These are phyloP conservation scores for Poecilia gillii DNA, from an alignment of 2,797 vertebrate species.

Conservation along the genomic window DNA sequence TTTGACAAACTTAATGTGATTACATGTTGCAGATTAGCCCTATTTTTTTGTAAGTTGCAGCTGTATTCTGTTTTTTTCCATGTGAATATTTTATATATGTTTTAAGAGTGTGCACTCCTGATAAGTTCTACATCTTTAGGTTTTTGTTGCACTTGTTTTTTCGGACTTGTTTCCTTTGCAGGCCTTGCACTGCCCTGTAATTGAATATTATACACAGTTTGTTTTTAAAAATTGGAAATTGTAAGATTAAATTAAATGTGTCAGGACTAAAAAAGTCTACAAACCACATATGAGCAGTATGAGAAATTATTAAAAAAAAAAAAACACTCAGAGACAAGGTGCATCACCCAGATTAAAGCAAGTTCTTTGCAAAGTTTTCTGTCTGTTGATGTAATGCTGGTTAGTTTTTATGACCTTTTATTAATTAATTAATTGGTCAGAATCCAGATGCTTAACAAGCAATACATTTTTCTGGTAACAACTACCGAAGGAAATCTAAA, in stretches of 20 bases:
- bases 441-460: not conserved
- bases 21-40: no score
- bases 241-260: not conserved
- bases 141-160: not conserved
- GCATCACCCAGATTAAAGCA: not conserved
- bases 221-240: not conserved
- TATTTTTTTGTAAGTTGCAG: no score
- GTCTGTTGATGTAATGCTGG: not conserved
- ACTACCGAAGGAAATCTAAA: not conserved
- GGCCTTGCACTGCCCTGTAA: not conserved
- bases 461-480: not conserved
- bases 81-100: not conserved
- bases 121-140: not conserved
- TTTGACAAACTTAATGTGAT: no score
- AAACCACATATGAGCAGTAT: not conserved
- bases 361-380: not conserved
- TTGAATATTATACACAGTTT: not conserved
- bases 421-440: not conserved
- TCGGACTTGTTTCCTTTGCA: not conserved
- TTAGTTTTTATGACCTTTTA: not conserved
- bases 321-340: not conserved
- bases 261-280: not conserved
- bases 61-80: no score
- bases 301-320: not conserved
- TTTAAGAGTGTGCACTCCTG: not conserved